These are phyloP conservation scores for Tolmerus cingulatus DNA, from an alignment of 2,888 invertebrate species.

Conservation along the genomic window DNA sequence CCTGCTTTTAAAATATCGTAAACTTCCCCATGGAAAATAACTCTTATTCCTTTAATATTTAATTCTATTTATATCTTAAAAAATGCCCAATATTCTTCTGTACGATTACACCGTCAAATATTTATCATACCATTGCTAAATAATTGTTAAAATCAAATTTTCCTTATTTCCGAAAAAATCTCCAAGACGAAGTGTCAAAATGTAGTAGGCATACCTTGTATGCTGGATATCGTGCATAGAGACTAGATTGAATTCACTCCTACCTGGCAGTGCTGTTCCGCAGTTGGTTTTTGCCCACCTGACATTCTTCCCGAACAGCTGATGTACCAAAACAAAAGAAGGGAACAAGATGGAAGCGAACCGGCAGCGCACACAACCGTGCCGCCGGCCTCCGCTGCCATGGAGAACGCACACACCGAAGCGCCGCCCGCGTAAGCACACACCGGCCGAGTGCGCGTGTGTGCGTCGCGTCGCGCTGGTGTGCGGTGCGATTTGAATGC, in stretches of 20 bases:
- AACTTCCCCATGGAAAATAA: too few relatives aligned
- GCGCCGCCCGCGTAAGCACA: neutral
- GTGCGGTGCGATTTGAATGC: neutral
- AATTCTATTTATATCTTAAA: too few relatives aligned
- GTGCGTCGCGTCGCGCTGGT: neutral
- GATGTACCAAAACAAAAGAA: neutral
- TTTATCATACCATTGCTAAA: too few relatives aligned
- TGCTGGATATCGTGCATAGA: too few relatives aligned
- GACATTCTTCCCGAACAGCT: slow-evolving; percentile 14
- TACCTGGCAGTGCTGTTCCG: neutral
- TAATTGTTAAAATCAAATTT: too few relatives aligned
- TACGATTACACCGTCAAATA: too few relatives aligned
- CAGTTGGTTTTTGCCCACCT: neutral
- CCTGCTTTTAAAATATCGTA: too few relatives aligned
- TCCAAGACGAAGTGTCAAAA: too few relatives aligned
- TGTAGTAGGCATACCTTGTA: too few relatives aligned
- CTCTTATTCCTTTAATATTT: too few relatives aligned
- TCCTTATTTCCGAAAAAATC: too few relatives aligned
- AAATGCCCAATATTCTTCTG: too few relatives aligned
- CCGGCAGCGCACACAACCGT: neutral
- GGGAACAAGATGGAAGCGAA: neutral
- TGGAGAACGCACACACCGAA: neutral
- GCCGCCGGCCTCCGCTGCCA: neutral
- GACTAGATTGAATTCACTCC: neutral
- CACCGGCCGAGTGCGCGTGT: neutral